Conservation (phyloP, 1,140 invertebrate genomes). For the Aphidius ervi region DNA sequence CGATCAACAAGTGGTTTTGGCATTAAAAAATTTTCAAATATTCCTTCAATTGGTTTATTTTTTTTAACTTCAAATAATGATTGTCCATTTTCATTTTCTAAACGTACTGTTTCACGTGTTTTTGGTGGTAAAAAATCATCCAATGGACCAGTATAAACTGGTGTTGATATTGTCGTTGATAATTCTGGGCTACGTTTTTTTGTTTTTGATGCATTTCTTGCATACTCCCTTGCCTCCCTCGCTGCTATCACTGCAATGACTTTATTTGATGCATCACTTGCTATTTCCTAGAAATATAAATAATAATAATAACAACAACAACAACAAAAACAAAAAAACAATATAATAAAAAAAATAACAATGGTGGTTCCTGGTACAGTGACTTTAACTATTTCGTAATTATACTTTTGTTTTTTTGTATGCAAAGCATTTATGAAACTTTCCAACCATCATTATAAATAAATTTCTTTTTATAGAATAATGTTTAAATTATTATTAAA, state of each 20-base stretch:
- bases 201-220: neutral
- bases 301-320: neutral
- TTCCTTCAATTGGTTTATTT: constrained; percentile 25
- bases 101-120: constrained; percentile 32
- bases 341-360: constrained; percentile 1
- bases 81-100: constrained; percentile 37
- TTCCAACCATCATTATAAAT: constrained; percentile 2
- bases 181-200: neutral
- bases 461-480: neutral
- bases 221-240: constrained; percentile 27
- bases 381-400: constrained; percentile 2
- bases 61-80: constrained; percentile 32
- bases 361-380: no score
- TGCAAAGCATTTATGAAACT: constrained; percentile 13
- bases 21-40: constrained; percentile 32
- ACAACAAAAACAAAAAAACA: neutral
- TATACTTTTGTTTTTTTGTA: constrained; percentile 6
- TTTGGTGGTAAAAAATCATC: constrained; percentile 26
- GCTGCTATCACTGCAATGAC: constrained; percentile 28
- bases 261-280: constrained; percentile 37
- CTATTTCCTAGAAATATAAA: constrained; percentile 30
- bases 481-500: neutral
- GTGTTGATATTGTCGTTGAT: neutral
- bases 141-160: constrained; percentile 24
- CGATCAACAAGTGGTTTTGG: constrained; percentile 66